Base-by-base conservation (phyloP, 2,113 vertebrate species). In the Myrmophylax atrothorax region DNA sequence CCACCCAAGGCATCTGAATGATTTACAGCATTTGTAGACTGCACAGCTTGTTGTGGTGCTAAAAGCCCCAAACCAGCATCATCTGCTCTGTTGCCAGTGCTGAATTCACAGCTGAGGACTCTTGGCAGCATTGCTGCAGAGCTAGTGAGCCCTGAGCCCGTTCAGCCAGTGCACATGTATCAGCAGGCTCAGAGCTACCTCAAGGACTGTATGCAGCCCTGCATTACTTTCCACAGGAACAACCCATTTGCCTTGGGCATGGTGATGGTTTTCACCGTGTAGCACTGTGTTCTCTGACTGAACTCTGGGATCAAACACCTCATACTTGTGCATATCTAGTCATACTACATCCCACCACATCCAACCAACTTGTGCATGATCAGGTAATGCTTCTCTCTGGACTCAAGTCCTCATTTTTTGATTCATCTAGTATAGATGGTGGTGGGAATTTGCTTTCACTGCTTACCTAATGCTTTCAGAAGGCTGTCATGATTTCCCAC, bases 151-250 rank as follows among this genome's bases (percentile, higher is more conserved):
- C n/a, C 49, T 22, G 44, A 64, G 53, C 22, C 17, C 14, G 24
- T 69, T 37, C 7, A 49, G 5, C 3, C 6, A 0, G 1, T 67
- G 42, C 31, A 33, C 18, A 8, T 0, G 0, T 15, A 14, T 55
- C 25, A 55, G 8, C 25, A 80, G 44, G 18, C 42, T 75, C 14
- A 44, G 44, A 60, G 19, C 31, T 26, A 3, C 33, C 40, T 35
- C 1, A 0, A 60, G 63, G 58, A 7, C 24, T n/a, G 14, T 29
- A 35, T 0, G 0, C 12, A 75, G 26, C 25, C 23, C 49, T 49
- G 10, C 0, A 0, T 14, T n/a, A 6, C 23, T 63, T 93, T 49
- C 29, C 20, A 7, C 4, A 14, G 24, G 9, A 37, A 46, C 2
- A 55, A 10, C 3, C 11, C 3, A 0, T 55, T 63, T 79, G 10